A percentile compares a stretch with the other conserved stretches of the same genome.
Evolutionary conservation across 2,888 invertebrate species (phyloP).

Genomic region (Eristalis tenax): DNA sequence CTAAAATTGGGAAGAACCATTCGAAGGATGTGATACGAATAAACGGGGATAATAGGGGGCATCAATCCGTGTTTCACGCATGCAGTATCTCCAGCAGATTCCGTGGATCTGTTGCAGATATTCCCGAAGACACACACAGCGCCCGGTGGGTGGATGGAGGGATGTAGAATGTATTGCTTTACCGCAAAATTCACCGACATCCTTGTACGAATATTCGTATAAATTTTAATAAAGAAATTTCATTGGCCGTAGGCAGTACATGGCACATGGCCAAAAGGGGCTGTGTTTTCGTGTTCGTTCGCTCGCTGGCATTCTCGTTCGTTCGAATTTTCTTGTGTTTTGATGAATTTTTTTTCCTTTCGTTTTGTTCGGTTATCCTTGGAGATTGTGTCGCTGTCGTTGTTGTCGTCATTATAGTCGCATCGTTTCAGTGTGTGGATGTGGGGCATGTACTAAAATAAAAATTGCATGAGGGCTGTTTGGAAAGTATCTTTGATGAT

Average conservation of each 20-base stretch:
- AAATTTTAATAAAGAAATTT: slow-evolving; percentile 74
- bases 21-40: background rate
- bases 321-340: slow-evolving; percentile 60
- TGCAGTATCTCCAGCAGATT: background rate
- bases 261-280: slow-evolving; percentile 75
- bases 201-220: slow-evolving; percentile 70
- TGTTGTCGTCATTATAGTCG: slow-evolving; percentile 22
- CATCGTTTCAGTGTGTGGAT: slow-evolving; percentile 14
- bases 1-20: background rate
- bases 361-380: slow-evolving; percentile 30
- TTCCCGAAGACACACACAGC: background rate
- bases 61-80: background rate
- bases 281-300: slow-evolving; percentile 51
- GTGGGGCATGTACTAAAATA: slow-evolving; percentile 24
- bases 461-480: slow-evolving; percentile 35
- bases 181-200: slow-evolving; percentile 68
- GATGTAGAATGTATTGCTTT: slow-evolving; percentile 49
- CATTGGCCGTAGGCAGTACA: slow-evolving; percentile 75
- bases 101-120: background rate
- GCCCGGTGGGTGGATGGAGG: background rate
- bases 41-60: background rate
- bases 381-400: slow-evolving; percentile 13
- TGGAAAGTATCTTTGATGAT: slow-evolving; percentile 28
- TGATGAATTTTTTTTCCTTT: background rate
- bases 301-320: slow-evolving; percentile 31